Percentiles rank a stretch among this genome's conserved stretches.
Conservation (phyloP, 2,888 invertebrate species). For the Heliconius ismenius region DNA sequence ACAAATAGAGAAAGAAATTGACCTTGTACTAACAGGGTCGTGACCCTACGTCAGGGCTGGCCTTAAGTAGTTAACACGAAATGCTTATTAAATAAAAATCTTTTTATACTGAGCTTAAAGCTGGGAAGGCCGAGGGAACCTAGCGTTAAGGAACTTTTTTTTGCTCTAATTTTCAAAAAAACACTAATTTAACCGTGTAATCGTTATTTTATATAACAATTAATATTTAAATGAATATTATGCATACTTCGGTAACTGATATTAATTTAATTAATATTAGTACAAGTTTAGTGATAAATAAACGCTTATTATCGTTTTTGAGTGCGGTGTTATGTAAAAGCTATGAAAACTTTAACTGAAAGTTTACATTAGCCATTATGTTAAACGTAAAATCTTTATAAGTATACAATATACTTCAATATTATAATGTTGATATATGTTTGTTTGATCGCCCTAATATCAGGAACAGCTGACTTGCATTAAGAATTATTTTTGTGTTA, state of each 20-base stretch:
- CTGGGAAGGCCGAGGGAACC: too few relatives aligned
- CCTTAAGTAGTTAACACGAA: background rate
- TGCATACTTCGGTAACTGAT: too few relatives aligned
- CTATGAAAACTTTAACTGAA: background rate
- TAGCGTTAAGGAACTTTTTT: too few relatives aligned
- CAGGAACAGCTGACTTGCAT: background rate
- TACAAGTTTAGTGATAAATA: background rate
- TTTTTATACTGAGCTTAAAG: too few relatives aligned
- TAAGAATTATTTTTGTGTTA: background rate
- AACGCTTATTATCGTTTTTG: background rate
- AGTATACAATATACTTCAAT: too few relatives aligned
- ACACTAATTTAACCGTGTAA: background rate
- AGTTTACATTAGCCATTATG: too few relatives aligned
- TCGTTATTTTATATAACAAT: background rate
- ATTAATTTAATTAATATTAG: background rate
- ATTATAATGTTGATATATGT: background rate
- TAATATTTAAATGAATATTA: background rate
- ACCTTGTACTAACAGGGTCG: slow-evolving; percentile 27
- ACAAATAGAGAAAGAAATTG: slow-evolving; percentile 27
- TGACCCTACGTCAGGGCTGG: slow-evolving; percentile 21
- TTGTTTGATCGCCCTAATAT: background rate
- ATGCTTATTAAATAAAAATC: background rate
- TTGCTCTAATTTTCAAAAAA: too few relatives aligned
- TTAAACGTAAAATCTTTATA: too few relatives aligned
- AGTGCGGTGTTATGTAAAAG: background rate